These are phyloP conservation scores for Morpho deidamia DNA, from an alignment of 2,888 invertebrate genomes.

Conservation along the genomic window DNA sequence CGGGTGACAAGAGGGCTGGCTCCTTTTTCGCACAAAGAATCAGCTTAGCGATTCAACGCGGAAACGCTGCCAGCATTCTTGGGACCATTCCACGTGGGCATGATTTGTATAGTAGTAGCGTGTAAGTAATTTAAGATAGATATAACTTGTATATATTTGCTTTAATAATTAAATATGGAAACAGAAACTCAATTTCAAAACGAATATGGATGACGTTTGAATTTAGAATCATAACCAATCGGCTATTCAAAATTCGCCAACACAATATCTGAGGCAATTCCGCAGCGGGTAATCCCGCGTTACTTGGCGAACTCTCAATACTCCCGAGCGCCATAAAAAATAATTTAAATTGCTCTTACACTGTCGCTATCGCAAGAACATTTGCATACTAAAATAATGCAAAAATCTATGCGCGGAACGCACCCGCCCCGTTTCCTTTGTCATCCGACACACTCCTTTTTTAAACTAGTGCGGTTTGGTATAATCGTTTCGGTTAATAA, in stretches of 20 bases:
- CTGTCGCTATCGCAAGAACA: constrained; percentile 69
- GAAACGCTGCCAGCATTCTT: too few relatives aligned
- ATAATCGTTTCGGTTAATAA: constrained; percentile 22
- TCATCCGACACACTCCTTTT: constrained; percentile 25
- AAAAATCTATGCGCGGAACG: constrained; percentile 74
- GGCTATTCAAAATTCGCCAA: constrained; percentile 59
- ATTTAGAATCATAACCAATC: constrained; percentile 61
- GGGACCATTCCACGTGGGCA: too few relatives aligned
- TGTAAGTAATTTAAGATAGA: too few relatives aligned
- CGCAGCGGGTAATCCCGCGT: constrained; percentile 43
- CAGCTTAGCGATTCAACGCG: too few relatives aligned
- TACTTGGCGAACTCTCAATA: constrained; percentile 69
- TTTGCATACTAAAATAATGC: constrained; percentile 79
- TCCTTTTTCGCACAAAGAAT: too few relatives aligned
- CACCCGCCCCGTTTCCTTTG: constrained; percentile 45
- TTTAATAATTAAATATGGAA: too few relatives aligned
- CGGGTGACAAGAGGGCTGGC: too few relatives aligned
- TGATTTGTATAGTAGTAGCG: too few relatives aligned
- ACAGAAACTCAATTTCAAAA: too few relatives aligned
- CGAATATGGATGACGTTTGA: constrained; percentile 22
- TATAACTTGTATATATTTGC: too few relatives aligned
- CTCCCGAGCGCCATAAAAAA: constrained; percentile 77
- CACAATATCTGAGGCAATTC: constrained; percentile 51
- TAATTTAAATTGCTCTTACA: constrained; percentile 79
- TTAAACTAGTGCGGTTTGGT: constrained; percentile 13